These are phyloP conservation scores for Cassiopea andromeda DNA, from an alignment of 30 jellyfish, hydroid and myxozoan species.

Conservation along the genomic window DNA sequence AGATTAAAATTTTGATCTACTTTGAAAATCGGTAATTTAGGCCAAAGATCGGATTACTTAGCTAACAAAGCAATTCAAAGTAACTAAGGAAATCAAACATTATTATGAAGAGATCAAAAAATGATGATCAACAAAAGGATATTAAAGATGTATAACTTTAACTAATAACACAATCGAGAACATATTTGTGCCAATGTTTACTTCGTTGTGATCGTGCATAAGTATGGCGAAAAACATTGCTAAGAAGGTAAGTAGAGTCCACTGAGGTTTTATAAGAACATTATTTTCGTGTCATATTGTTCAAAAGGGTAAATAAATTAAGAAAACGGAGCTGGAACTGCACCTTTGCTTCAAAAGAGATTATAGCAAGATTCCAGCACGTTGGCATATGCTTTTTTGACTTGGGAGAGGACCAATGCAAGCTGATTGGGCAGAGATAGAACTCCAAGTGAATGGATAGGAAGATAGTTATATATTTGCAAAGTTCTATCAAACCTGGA, in stretches of 20 bases:
- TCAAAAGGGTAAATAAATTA: neutral
- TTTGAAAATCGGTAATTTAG: neutral
- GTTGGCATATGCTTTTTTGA: no score
- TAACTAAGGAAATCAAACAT: neutral
- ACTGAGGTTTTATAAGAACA: neutral
- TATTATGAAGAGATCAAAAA: neutral
- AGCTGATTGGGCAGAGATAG: no score
- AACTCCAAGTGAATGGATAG: no score
- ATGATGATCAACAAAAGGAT: neutral
- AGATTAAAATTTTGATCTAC: neutral
- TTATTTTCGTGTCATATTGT: neutral
- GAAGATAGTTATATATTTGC: no score
- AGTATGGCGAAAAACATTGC: neutral
- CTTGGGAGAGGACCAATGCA: no score
- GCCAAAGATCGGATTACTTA: conserved; percentile 7
- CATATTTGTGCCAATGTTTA: neutral
- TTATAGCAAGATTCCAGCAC: no score
- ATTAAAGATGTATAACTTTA: neutral
- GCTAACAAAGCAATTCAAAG: neutral
- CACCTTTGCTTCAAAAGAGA: no score
- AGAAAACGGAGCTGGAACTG: neutral
- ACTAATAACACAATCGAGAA: neutral
- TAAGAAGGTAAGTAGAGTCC: neutral
- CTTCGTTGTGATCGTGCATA: neutral
- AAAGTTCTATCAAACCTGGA: no score